Conservation (phyloP, 2,888 invertebrate genomes). For the Morinoia aosen region DNA sequence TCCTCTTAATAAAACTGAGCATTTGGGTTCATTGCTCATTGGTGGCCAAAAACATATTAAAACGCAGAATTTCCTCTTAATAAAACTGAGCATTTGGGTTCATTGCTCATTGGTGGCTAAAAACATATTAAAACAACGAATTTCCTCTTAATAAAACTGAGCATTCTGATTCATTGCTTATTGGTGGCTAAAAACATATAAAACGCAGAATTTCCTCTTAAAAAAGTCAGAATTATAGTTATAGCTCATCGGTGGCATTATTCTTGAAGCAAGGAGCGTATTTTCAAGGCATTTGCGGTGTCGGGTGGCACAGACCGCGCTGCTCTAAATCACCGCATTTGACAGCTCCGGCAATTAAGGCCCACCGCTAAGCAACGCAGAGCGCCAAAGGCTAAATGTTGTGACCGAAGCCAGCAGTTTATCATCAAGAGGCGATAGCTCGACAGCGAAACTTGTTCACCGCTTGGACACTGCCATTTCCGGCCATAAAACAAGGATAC, state of each 20-base stretch:
- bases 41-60: no score
- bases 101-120: no score
- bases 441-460: conserved; percentile 1
- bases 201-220: background rate
- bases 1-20: no score
- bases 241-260: background rate
- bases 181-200: no score
- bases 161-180: no score
- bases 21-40: no score
- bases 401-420: background rate
- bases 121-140: no score
- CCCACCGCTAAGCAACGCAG: conserved; percentile 9
- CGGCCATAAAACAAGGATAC: conserved; percentile 19
- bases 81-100: no score
- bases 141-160: no score
- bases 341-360: conserved; percentile 1
- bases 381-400: background rate
- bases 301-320: background rate
- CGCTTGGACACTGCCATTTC: background rate
- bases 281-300: background rate
- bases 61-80: no score
- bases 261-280: background rate
- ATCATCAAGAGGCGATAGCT: conserved; percentile 19
- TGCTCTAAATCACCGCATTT: conserved; percentile 22
- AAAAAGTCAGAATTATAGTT: background rate